Conservation (phyloP, 1,140 invertebrate species). For the Drosophila funebris region DNA sequence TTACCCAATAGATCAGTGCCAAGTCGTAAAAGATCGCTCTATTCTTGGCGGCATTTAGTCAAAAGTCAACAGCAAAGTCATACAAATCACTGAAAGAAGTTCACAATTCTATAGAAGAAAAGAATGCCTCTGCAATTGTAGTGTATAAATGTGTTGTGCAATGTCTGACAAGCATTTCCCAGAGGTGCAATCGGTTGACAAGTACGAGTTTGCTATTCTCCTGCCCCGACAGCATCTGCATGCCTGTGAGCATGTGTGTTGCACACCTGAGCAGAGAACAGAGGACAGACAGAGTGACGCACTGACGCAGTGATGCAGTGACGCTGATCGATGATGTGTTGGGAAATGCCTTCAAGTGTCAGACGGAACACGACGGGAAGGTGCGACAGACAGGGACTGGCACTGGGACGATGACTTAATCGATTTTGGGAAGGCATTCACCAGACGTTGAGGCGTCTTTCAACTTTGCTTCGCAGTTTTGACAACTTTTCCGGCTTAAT, state of each 20-base stretch:
- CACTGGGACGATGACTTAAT: slow-evolving; percentile 20
- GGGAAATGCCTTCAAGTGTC: slow-evolving; percentile 36
- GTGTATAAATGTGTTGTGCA: slow-evolving; percentile 44
- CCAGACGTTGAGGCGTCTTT: slow-evolving; percentile 41
- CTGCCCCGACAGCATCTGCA: slow-evolving; percentile 14
- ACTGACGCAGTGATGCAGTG: slow-evolving; percentile 38
- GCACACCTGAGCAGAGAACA: slow-evolving; percentile 59
- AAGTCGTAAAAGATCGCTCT: not conserved
- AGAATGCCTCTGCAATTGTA: slow-evolving; percentile 13
- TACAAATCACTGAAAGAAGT: slow-evolving; percentile 28
- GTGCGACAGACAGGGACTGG: not conserved
- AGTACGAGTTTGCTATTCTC: slow-evolving; percentile 23
- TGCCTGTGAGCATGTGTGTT: not conserved
- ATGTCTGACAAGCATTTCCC: slow-evolving; percentile 29
- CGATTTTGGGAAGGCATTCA: slow-evolving; percentile 9
- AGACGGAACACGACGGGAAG: not conserved
- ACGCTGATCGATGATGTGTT: slow-evolving; percentile 70
- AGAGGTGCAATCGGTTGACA: slow-evolving; percentile 59
- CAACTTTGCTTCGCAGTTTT: slow-evolving; percentile 33
- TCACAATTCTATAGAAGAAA: slow-evolving; percentile 7
- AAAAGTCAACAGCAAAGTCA: slow-evolving; percentile 27
- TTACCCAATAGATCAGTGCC: no score
- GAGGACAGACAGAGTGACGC: no score
- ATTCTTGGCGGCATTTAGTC: not conserved
- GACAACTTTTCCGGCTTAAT: slow-evolving; percentile 45